phyloP scores from a whole-genome alignment of 2,797 vertebrate species.

The Gobio occitaniae region DNA sequence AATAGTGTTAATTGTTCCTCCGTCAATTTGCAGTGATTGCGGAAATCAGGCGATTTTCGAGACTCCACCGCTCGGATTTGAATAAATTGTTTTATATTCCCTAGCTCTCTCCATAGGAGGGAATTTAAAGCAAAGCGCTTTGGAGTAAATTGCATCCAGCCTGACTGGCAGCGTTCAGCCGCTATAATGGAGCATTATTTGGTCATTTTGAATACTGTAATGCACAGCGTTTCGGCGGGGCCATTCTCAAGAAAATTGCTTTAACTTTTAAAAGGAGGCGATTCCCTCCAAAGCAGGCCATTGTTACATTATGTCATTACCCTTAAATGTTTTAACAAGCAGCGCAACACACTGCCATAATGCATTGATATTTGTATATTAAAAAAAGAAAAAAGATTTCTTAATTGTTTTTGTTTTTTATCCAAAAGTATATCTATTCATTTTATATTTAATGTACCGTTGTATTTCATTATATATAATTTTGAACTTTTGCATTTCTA shows the following conservation, averaged over 20 bases:
- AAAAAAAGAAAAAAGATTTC: constrained; percentile 49
- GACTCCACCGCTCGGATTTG: constrained; percentile 89
- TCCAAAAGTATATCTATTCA: background rate
- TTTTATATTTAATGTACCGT: background rate
- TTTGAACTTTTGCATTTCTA: background rate
- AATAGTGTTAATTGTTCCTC: constrained; percentile 96
- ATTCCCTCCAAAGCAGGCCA: constrained; percentile 92
- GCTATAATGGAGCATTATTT: constrained; percentile 99
- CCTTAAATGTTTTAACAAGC: constrained; percentile 93
- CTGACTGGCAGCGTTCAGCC: constrained; percentile 97
- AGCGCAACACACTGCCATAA: constrained; percentile 86
- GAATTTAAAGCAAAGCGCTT: constrained; percentile 90
- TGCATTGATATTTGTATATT: constrained; percentile 82
- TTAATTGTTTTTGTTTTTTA: background rate
- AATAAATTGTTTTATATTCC: constrained; percentile 99
- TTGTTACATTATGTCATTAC: constrained; percentile 95
- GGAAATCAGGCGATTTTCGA: constrained; percentile 95
- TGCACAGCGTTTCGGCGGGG: constrained; percentile 91
- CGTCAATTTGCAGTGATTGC: constrained; percentile 98
- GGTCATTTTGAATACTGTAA: constrained; percentile 98
- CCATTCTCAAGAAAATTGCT: constrained; percentile 98
- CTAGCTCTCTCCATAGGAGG: constrained; percentile 88
- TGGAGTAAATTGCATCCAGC: constrained; percentile 96
- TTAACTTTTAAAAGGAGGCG: constrained; percentile 98
- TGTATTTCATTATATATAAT: background rate